Evolutionary conservation across 2,113 vertebrate species (phyloP).

Genomic region (Raja brachyura): DNA sequence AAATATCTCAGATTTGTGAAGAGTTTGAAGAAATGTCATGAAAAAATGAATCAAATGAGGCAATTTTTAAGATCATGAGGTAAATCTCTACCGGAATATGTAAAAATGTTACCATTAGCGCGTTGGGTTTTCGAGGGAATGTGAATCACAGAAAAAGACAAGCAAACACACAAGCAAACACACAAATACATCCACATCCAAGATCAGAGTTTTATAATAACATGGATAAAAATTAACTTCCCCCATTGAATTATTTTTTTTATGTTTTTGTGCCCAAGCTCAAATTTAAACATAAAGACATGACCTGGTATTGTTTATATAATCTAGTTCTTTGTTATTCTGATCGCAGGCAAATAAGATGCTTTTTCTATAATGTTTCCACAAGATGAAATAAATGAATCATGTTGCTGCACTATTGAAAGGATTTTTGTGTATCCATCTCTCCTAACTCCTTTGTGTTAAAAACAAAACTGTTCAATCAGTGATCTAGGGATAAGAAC

Average conservation of each 20-base stretch:
- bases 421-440: not conserved
- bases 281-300: not conserved
- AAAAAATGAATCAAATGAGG: too few relatives aligned
- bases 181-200: too few relatives aligned
- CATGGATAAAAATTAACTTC: not conserved
- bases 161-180: too few relatives aligned
- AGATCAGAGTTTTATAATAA: too few relatives aligned
- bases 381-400: conserved; percentile 24
- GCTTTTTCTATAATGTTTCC: not conserved
- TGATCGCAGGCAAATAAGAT: not conserved
- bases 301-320: not conserved
- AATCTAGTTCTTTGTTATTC: not conserved
- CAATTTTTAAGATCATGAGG: too few relatives aligned
- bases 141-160: too few relatives aligned
- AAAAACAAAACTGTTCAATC: conserved; percentile 14
- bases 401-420: not conserved
- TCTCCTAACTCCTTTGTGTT: conserved; percentile 1
- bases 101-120: too few relatives aligned
- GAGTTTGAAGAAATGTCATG: too few relatives aligned
- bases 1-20: too few relatives aligned
- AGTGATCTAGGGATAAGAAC: not conserved
- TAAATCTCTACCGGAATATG: too few relatives aligned
- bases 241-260: not conserved
- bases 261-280: not conserved
- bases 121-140: too few relatives aligned